Evolutionary conservation across 2,888 invertebrate species (phyloP), one percentile per base, ranked within the genome.

Genomic region (Calameuta filiformis): DNA sequence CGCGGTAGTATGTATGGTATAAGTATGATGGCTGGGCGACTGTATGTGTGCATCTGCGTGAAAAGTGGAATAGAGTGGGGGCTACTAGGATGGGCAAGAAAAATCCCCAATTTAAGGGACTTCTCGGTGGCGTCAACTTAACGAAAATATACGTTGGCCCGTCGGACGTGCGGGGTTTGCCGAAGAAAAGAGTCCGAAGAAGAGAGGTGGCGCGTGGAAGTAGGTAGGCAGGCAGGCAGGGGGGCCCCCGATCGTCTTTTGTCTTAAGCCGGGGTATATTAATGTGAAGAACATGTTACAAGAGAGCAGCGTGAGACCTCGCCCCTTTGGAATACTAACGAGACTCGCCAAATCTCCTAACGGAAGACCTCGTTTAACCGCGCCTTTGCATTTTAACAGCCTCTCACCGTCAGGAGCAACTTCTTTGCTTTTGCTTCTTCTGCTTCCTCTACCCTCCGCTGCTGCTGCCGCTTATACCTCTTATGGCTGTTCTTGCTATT

Each of bases 221-320:
- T 77, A 71, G 83, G 80, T 33, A 33, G 73, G 77, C 0, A 73
- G 76, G 73, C 69, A 78, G 76, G 79, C 82, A 86, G 35, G 11
- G 35, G 12, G 35, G 35, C 3, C 0, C 12, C 35, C 88, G 88
- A 89, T 90, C 89, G 90, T 90, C 88, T 87, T 89, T 90, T 90
- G 89, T 90, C 89, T 90, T 90, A 91, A 91, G 90, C 90, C 88
- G 74, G 85, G 89, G 89, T 90, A 91, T 91, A 91, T 91, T 91
- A 91, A 91, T 91, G 91, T 86, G 90, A 89, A 87, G 91, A 90
- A 90, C 91, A 91, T 91, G 91, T 88, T 89, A 88, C 87, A 86
- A 81, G 83, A 23, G 76, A 35, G 76, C 34, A 69, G 76, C 74
- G 69, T 76, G 74, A 79, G 73, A 68, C 77, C 76, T 74, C 80